phyloP scores from a whole-genome alignment of 2,797 vertebrate genomes.

The Philypnodon macrostomus region DNA sequence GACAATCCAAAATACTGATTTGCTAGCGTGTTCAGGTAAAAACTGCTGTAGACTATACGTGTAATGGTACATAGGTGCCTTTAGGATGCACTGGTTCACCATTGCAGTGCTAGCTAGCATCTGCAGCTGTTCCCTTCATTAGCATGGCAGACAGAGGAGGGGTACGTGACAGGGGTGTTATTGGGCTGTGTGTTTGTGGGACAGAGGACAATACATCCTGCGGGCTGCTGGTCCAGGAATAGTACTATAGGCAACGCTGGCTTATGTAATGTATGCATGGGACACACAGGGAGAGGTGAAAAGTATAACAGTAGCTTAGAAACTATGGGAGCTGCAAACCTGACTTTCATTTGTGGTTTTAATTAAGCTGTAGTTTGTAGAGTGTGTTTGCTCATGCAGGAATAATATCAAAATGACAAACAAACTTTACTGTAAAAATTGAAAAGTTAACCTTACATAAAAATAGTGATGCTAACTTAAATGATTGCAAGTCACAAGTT shows the following conservation, averaged over 20 bases:
- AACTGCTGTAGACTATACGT: too few relatives aligned
- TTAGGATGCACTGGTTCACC: conserved; percentile 22
- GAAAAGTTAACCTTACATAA: too few relatives aligned
- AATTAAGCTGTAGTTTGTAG: neutral
- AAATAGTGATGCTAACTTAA: too few relatives aligned
- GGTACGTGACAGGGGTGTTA: conserved; percentile 33
- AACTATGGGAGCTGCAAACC: neutral
- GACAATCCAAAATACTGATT: too few relatives aligned
- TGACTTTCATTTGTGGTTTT: neutral
- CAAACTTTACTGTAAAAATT: too few relatives aligned
- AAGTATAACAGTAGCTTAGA: neutral
- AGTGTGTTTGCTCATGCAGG: too few relatives aligned
- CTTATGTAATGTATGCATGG: conserved; percentile 29
- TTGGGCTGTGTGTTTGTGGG: conserved; percentile 24
- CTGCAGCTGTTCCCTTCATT: conserved; percentile 17
- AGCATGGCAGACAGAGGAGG: conserved; percentile 11
- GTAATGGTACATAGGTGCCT: neutral
- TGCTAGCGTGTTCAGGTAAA: too few relatives aligned
- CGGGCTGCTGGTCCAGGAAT: conserved; percentile 27
- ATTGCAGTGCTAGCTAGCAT: conserved; percentile 11
- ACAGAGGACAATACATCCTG: conserved; percentile 33
- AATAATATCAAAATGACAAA: too few relatives aligned
- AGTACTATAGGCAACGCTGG: conserved; percentile 16
- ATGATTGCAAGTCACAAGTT: too few relatives aligned
- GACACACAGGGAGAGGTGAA: conserved; percentile 12